Base-by-base conservation (phyloP, 2,888 invertebrate species). In the Spodoptera littoralis region DNA sequence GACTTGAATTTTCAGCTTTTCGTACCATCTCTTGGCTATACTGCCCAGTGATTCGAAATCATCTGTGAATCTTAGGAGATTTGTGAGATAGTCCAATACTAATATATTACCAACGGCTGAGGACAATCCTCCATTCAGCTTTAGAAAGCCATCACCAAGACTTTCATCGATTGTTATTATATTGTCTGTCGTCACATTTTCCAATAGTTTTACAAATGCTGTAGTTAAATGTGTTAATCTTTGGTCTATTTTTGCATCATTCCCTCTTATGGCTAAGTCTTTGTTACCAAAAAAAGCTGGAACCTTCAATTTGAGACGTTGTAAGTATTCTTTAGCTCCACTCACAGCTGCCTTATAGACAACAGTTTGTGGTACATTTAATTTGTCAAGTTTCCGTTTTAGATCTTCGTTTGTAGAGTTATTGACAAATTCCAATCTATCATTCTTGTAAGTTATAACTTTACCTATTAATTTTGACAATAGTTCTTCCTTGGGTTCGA, bases 271-370 rank as follows among this genome's bases (percentile, higher is more conserved):
- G 3, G 63, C 47, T 41, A 78, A 50, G 42, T 78, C 76, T 30
- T 49, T 58, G 18, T 78, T 78, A 6, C 78, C 78, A 55, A 78
- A 78, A 12, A 43, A 18, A 27, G 50, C 43, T 6, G 79, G 70
- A 0, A 78, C 69, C 51, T 73, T 73, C 2, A 78, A 46, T 22
- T 56, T 41, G 9, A 59, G 30, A 11, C 47, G 43, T 11, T 24
- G 13, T 51, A 78, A 50, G 30, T 60, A 55, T 9, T 59, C 44
- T 52, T 47, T 58, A 11, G 69, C 50, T 27, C 47, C 58, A 6
- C 58, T 45, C 57, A 59, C 63, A 13, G 63, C 58, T 5, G 78
- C 78, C 65, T 56, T 45, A 6, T 61, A 48, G 24, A 73, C 43
- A 13, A 45, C 36, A 0, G 63, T 18, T 46, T 30, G 18, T 13